phyloP scores from a whole-genome alignment of 1,140 invertebrate genomes.

The Diachasmimorpha longicaudata region DNA sequence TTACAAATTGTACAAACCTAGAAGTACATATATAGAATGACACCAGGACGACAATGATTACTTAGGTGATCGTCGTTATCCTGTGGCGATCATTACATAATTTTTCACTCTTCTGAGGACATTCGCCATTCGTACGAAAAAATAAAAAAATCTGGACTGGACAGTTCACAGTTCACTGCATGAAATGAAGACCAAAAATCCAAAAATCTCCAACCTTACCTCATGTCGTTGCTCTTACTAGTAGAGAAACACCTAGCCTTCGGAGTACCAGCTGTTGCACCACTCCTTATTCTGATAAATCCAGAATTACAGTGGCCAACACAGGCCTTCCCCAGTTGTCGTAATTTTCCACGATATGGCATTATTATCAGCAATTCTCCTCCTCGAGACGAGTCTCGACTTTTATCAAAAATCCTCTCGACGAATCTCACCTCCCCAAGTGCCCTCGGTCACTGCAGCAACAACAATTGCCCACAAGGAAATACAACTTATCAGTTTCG shows the following conservation, averaged over 20 bases:
- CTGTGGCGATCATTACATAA: not conserved
- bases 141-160: too few relatives aligned
- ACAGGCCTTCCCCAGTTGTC: slow-evolving; percentile 37
- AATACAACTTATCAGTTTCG: too few relatives aligned
- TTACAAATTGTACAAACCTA: slow-evolving; percentile 65
- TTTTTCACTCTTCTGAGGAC: not conserved
- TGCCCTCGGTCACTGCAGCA: too few relatives aligned
- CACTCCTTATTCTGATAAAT: not conserved
- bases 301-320: slow-evolving; percentile 26
- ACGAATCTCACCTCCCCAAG: not conserved
- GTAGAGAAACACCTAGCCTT: not conserved
- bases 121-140: too few relatives aligned
- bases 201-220: not conserved
- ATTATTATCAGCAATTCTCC: slow-evolving; percentile 30
- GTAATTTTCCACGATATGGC: slow-evolving; percentile 48
- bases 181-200: not conserved
- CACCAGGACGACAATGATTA: too few relatives aligned
- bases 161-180: too few relatives aligned
- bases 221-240: not conserved
- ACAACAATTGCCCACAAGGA: too few relatives aligned
- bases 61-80: too few relatives aligned
- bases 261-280: not conserved
- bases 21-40: slow-evolving; percentile 13
- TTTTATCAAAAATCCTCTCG: not conserved
- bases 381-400: not conserved